Evolutionary conservation across 2,113 vertebrate genomes (phyloP).

Genomic region (Alligator sinensis): DNA sequence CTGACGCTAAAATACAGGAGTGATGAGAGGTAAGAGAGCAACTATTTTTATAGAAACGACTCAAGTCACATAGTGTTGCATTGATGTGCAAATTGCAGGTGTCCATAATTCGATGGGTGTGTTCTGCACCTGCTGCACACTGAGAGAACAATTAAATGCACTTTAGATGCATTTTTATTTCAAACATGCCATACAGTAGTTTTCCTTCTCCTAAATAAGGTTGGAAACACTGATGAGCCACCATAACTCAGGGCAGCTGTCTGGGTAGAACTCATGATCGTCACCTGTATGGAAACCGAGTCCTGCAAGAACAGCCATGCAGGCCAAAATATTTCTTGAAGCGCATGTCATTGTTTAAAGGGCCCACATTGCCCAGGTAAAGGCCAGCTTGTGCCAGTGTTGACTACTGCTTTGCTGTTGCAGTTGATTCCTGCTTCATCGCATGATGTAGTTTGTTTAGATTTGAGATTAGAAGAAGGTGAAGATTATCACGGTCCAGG

Average conservation of each 20-base stretch:
- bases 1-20: neutral
- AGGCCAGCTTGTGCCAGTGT: neutral
- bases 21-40: neutral
- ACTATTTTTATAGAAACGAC: neutral
- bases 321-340: no score
- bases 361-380: neutral
- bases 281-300: neutral
- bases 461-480: neutral
- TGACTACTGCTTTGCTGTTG: neutral
- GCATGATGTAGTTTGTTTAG: neutral
- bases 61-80: neutral
- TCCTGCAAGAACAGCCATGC: no score
- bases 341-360: no score
- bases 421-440: neutral
- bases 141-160: neutral
- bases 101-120: neutral
- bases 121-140: neutral
- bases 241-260: neutral
- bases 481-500: neutral
- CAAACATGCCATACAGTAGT: neutral
- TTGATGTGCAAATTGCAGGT: neutral
- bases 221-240: neutral
- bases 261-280: neutral
- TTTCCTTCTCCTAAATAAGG: neutral
- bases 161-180: neutral